Evolutionary conservation across 2,797 vertebrate species (phyloP).

Genomic region (Knipowitschia caucasica): DNA sequence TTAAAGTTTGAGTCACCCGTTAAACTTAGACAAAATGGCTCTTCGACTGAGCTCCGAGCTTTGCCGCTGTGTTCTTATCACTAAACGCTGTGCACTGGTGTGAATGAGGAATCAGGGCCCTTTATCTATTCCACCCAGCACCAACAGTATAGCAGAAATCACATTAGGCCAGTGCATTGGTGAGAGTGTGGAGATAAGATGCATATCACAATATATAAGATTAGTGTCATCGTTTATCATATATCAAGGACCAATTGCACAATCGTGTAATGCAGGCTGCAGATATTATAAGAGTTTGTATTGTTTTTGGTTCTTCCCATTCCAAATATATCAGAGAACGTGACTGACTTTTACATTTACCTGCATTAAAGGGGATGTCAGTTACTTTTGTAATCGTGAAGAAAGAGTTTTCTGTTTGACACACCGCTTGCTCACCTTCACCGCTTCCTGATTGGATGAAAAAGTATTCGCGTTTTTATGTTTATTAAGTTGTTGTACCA

Average conservation of each 20-base stretch:
- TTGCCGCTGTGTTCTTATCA: constrained; percentile 49
- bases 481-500: no score
- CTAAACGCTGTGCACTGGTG: constrained; percentile 37
- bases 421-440: no score
- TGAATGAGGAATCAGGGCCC: constrained; percentile 46
- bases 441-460: no score
- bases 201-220: constrained; percentile 1
- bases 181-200: not conserved
- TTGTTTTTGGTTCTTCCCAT: no score
- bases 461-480: no score
- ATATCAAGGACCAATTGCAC: not conserved
- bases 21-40: constrained; percentile 54
- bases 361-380: no score
- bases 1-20: constrained; percentile 36
- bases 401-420: no score
- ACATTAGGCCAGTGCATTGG: not conserved
- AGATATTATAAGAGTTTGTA: not conserved
- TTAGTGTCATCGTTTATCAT: not conserved
- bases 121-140: constrained; percentile 29
- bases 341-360: no score
- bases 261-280: not conserved
- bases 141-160: constrained; percentile 21
- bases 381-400: no score
- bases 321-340: no score
- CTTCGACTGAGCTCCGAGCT: constrained; percentile 29